These are phyloP conservation scores for Sigmodon hispidus DNA, from an alignment of 2,113 vertebrate genomes.

Conservation along the genomic window DNA sequence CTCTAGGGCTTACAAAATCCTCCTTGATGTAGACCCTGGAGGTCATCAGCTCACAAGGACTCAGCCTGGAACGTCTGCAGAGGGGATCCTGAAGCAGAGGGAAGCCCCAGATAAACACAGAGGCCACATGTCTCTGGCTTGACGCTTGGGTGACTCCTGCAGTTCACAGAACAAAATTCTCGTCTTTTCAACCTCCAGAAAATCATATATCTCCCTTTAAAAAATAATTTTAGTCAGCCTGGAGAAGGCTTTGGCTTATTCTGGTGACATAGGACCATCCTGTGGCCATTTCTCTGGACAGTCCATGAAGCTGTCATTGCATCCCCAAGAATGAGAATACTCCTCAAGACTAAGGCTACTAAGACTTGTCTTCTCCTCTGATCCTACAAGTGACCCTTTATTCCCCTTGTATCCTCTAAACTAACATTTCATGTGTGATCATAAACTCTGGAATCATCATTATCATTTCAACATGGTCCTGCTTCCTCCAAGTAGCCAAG, in stretches of 20 bases:
- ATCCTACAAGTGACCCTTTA: not conserved
- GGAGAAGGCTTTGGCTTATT: conserved; percentile 39
- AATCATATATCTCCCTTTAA: conserved; percentile 43
- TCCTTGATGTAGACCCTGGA: not conserved
- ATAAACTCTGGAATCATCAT: not conserved
- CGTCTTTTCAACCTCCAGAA: conserved; percentile 20
- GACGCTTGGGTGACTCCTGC: conserved; percentile 59
- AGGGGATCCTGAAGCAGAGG: not conserved
- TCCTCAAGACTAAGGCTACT: not conserved
- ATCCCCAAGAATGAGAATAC: not conserved
- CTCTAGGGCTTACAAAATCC: not conserved
- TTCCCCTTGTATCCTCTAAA: not conserved
- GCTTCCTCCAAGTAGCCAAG: not conserved
- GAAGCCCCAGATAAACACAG: not conserved
- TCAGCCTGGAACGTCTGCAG: not conserved
- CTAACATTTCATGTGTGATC: fast-evolving
- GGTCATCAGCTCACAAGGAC: not conserved
- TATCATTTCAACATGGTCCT: fast-evolving
- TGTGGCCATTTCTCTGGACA: conserved; percentile 64
- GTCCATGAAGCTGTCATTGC: not conserved
- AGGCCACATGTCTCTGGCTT: conserved; percentile 6
- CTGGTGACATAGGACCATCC: conserved; percentile 66
- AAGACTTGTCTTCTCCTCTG: not conserved
- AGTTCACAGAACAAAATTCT: conserved; percentile 56
- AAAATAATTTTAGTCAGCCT: not conserved